A percentile compares a stretch with the other conserved stretches of the same genome.
Evolutionary conservation across 2,797 vertebrate genomes (phyloP).

Genomic region (Sebastes reedi): DNA sequence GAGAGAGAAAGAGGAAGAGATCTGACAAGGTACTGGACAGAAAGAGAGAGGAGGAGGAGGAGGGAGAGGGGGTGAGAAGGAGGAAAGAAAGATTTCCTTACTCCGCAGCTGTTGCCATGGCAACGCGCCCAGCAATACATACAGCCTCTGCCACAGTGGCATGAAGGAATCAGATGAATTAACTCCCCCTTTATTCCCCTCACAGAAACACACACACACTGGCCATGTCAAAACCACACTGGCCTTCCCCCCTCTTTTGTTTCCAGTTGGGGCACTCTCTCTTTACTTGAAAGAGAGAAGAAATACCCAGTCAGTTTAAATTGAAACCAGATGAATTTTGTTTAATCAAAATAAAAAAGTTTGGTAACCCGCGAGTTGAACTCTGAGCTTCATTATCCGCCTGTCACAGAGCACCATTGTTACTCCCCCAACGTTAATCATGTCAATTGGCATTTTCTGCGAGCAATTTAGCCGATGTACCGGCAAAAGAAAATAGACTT

Average conservation of each 20-base stretch:
- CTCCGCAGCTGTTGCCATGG: conserved; percentile 72
- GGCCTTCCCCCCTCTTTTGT: conserved; percentile 48
- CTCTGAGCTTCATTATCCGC: conserved; percentile 35
- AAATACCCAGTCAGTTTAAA: conserved; percentile 56
- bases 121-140: conserved; percentile 68
- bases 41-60: conserved; percentile 10
- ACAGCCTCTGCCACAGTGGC: conserved; percentile 66
- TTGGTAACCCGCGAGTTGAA: conserved; percentile 33
- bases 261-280: conserved; percentile 55
- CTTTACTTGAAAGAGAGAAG: conserved; percentile 23
- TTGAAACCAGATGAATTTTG: conserved; percentile 70
- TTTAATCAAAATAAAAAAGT: conserved; percentile 61
- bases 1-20: conserved; percentile 52
- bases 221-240: conserved; percentile 41
- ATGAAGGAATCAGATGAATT: conserved; percentile 70
- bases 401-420: conserved; percentile 29
- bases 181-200: conserved; percentile 15
- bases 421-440: conserved; percentile 12
- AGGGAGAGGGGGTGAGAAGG: conserved; percentile 1
- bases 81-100: conserved; percentile 66
- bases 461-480: conserved; percentile 42
- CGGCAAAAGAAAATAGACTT: conserved; percentile 49
- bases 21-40: conserved; percentile 67
- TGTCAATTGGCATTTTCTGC: conserved; percentile 46
- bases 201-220: conserved; percentile 25